A percentile compares a stretch with the other conserved stretches of the same genome.
Conservation (phyloP, 2,113 vertebrate species). For the Brevimyrus niger region DNA sequence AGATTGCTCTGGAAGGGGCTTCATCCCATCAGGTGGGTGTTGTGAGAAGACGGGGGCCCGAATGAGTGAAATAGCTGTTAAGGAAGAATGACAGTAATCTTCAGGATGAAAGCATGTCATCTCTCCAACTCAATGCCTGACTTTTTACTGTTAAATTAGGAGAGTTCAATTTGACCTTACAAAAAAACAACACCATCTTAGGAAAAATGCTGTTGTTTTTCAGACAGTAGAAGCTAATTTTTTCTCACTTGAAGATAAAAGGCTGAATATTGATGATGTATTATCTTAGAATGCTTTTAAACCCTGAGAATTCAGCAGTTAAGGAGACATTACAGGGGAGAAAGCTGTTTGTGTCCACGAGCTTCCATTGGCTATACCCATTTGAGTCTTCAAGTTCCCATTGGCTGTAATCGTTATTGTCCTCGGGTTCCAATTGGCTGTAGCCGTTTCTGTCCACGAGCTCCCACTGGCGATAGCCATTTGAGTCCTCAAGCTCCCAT, state of each 20-base stretch:
- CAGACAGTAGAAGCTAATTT: background rate
- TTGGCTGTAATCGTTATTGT: background rate
- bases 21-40: conserved; percentile 34
- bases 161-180: background rate
- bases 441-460: background rate
- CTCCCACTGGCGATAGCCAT: background rate
- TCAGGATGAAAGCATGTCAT: background rate
- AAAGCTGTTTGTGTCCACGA: background rate
- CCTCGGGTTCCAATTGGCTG: background rate
- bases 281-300: background rate
- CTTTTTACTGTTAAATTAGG: background rate
- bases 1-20: conserved; percentile 35
- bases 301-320: background rate
- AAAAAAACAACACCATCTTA: background rate
- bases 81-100: background rate
- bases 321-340: background rate
- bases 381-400: background rate
- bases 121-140: background rate
- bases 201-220: background rate
- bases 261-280: background rate
- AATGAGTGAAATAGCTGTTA: background rate
- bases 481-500: background rate
- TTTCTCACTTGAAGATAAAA: background rate
- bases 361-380: background rate
- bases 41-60: conserved; percentile 22